phyloP scores from a whole-genome alignment of 1,140 invertebrate species.

The Drosophila cardini region DNA sequence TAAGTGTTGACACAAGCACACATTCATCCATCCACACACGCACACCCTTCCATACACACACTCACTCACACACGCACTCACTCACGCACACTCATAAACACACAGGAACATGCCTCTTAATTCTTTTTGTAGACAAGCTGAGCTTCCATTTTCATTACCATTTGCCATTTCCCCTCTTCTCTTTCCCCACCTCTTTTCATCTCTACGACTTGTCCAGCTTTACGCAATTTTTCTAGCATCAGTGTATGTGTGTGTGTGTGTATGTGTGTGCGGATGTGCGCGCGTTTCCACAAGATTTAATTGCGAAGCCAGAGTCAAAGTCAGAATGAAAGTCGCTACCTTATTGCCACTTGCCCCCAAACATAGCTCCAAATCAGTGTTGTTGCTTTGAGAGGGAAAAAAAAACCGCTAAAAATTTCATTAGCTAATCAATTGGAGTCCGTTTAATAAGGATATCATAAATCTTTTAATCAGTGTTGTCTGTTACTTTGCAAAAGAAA shows the following conservation, averaged over 20 bases:
- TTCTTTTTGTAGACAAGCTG: conserved; percentile 19
- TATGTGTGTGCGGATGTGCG: conserved; percentile 21
- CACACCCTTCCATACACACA: background rate
- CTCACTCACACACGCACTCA: background rate
- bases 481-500: too few relatives aligned
- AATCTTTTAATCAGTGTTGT: too few relatives aligned
- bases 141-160: conserved; percentile 36
- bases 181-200: too few relatives aligned
- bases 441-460: too few relatives aligned
- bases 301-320: conserved; percentile 46
- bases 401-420: too few relatives aligned
- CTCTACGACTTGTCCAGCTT: background rate
- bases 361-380: background rate
- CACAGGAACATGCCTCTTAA: conserved; percentile 12
- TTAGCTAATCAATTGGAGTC: too few relatives aligned
- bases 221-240: conserved; percentile 5
- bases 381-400: too few relatives aligned
- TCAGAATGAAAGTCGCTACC: conserved; percentile 7
- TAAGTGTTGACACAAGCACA: conserved; percentile 27
- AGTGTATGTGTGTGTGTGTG: conserved; percentile 7
- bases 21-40: background rate
- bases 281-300: conserved; percentile 68
- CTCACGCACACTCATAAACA: background rate
- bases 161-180: background rate
- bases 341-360: background rate